Base-by-base conservation (phyloP, 2,113 vertebrate species). In the Nettapus auritus region DNA sequence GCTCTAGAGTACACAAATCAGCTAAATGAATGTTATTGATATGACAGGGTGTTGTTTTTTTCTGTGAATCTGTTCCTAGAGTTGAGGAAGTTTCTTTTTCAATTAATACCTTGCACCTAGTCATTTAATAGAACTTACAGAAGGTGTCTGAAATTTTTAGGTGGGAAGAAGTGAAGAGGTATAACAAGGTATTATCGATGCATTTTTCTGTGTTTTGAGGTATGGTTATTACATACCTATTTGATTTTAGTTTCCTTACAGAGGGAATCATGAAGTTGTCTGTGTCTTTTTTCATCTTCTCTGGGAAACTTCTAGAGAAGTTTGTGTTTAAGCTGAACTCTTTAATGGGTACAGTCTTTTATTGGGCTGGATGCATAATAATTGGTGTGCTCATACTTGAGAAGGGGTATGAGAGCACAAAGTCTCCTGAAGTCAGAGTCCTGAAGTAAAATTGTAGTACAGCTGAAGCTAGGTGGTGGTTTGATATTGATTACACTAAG, bases 1-100 rank as follows among this genome's bases (percentile, higher is more conserved):
- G n/a, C 7, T 48, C 6, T 3, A 34, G 9, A 85, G 8, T 8
- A 19, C 33, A 53, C 34, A 75, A 84, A 55, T 62, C 6, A 36
- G 17, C 25, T 60, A 29, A 76, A 22, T 4, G 55, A 71, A 36
- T 46, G 6, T 12, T 38, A 10, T 6, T 38, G 33, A 13, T 66
- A 50, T 46, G 28, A 44, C 3, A 15, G 7, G 5, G 2, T 57
- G 3, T 67, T 64, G 0, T 2, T 1, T 57, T 62, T 75, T 12
- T 10, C 31, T 69, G 15, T 71, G 14, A 13, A n/a, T 59, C 40
- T 77, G 0, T 59, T 53, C 57, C 17, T 76, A 31, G 78, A 71
- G 57, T 36, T 36, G 21, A 29, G 34, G 14, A 13, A 55, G 25
- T 73, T 68, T 4, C 11, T 36, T 76, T 53, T 59, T 36, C 25